Percentiles rank a stretch among this genome's conserved stretches.
Evolutionary conservation across 2,888 invertebrate genomes (phyloP).

Genomic region (Trichogramma dendrolimi): DNA sequence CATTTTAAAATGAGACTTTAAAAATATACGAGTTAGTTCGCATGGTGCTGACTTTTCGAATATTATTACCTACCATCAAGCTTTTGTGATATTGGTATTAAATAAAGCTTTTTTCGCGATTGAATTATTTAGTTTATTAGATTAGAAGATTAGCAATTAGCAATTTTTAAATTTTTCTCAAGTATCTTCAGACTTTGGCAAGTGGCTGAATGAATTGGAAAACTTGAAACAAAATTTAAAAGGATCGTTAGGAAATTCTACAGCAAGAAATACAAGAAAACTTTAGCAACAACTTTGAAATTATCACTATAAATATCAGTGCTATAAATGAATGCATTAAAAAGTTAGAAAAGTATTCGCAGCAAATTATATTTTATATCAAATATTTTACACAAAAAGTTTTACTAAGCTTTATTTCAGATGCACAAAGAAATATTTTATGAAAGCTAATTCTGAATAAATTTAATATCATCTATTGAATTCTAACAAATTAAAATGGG

Average conservation of each 20-base stretch:
- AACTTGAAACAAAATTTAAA: conserved; percentile 70
- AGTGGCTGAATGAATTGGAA: conserved; percentile 77
- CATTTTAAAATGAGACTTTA: conserved; percentile 58
- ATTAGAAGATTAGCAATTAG: background rate
- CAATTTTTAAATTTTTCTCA: conserved; percentile 12
- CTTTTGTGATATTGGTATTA: too few relatives aligned
- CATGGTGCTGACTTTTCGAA: conserved; percentile 83
- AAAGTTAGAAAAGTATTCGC: conserved; percentile 57
- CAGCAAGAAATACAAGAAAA: conserved; percentile 77
- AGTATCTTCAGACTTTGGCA: conserved; percentile 76
- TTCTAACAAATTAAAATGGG: too few relatives aligned
- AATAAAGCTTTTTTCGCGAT: background rate
- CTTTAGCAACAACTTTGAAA: conserved; percentile 74
- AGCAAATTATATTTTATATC: background rate
- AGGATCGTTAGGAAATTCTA: conserved; percentile 67
- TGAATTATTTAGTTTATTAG: conserved; percentile 16
- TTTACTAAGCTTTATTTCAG: too few relatives aligned
- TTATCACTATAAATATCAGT: conserved; percentile 70
- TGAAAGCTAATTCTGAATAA: too few relatives aligned
- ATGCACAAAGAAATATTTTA: too few relatives aligned
- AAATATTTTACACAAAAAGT: too few relatives aligned
- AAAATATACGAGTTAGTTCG: conserved; percentile 76
- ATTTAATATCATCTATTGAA: too few relatives aligned
- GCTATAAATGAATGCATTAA: conserved; percentile 71
- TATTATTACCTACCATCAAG: conserved; percentile 57